phyloP scores from a whole-genome alignment of 2,797 vertebrate species.

The Gambelia wislizenii region DNA sequence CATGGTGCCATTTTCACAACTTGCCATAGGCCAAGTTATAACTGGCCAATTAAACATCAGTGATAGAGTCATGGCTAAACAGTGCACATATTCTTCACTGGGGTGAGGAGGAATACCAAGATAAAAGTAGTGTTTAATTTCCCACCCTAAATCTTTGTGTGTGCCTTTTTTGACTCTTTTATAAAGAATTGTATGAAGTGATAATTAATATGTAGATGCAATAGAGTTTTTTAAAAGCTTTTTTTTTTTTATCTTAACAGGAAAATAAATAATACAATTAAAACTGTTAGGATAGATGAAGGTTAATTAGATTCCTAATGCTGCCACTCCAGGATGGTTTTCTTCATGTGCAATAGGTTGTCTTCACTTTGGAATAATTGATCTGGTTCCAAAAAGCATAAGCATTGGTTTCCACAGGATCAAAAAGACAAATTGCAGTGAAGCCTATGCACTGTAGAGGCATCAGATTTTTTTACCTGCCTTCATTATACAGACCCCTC shows the following conservation, averaged over 20 bases:
- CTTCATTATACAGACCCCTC: conserved; percentile 73
- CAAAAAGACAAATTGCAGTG: conserved; percentile 68
- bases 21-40: neutral
- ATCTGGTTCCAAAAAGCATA: conserved; percentile 66
- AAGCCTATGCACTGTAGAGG: conserved; percentile 48
- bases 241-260: conserved; percentile 29
- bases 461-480: conserved; percentile 64
- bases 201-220: conserved; percentile 65
- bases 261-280: conserved; percentile 68
- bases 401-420: conserved; percentile 67
- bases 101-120: too few species aligned
- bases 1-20: neutral
- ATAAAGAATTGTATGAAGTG: conserved; percentile 61
- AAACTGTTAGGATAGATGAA: conserved; percentile 66
- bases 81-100: neutral
- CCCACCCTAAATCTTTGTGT: conserved; percentile 46
- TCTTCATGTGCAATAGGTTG: conserved; percentile 59
- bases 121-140: neutral
- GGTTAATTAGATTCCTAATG: conserved; percentile 57
- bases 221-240: conserved; percentile 23
- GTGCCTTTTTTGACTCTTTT: conserved; percentile 53
- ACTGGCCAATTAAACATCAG: neutral
- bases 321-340: conserved; percentile 50
- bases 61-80: neutral
- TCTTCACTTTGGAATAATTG: conserved; percentile 63